Percentiles rank a stretch among this genome's conserved stretches.
These are phyloP conservation scores for Trichomycterus rosablanca DNA, from an alignment of 2,113 vertebrate genomes.

Conservation along the genomic window DNA sequence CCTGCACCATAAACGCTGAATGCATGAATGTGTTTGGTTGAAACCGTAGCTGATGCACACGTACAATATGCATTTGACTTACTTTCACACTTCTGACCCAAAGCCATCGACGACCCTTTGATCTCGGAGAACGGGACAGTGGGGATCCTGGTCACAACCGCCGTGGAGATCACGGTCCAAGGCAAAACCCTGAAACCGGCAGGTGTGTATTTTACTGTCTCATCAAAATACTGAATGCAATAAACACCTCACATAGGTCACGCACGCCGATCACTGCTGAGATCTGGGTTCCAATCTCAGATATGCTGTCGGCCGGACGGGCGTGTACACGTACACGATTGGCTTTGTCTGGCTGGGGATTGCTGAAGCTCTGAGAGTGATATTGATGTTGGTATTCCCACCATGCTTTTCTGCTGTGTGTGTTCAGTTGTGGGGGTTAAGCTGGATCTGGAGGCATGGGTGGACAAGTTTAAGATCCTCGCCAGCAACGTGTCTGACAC, in stretches of 20 bases:
- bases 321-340: no score
- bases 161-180: slow-evolving; percentile 83
- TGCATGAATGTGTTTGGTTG: neutral
- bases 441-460: slow-evolving; percentile 94
- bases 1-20: no score
- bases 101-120: slow-evolving; percentile 65
- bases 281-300: no score
- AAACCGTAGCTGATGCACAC: neutral
- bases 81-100: slow-evolving; percentile 13
- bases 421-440: slow-evolving; percentile 90
- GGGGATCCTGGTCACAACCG: slow-evolving; percentile 89
- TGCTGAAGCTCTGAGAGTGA: no score
- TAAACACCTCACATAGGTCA: no score
- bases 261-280: no score
- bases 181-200: slow-evolving; percentile 87
- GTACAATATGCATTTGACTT: neutral
- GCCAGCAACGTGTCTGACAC: slow-evolving; percentile 92
- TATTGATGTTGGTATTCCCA: no score
- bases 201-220: slow-evolving; percentile 74
- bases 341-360: no score
- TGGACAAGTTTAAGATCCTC: slow-evolving; percentile 97
- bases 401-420: neutral
- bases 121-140: slow-evolving; percentile 83
- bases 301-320: no score
- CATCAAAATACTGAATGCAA: no score